Evolutionary conservation across 2,888 invertebrate genomes (phyloP).

Genomic region (Drosophila subsilvestris): DNA sequence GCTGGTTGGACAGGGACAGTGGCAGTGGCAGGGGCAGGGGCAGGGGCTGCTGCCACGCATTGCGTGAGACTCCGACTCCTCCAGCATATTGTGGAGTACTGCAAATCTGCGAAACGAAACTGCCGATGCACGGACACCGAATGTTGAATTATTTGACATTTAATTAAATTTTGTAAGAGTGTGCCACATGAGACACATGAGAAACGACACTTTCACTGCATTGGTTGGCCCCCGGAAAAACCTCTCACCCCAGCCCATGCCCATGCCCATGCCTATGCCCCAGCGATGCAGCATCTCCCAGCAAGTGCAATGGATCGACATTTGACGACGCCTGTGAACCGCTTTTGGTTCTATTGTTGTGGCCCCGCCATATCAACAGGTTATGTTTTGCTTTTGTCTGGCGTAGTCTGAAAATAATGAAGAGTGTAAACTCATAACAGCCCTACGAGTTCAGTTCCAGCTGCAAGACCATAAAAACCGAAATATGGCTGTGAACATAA

Average conservation of each 20-base stretch:
- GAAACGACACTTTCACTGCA: constrained; percentile 76
- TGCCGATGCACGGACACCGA: constrained; percentile 21
- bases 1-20: neutral
- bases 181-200: constrained; percentile 59
- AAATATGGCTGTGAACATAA: constrained; percentile 43
- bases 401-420: constrained; percentile 59
- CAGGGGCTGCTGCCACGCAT: constrained; percentile 43
- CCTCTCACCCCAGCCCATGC: constrained; percentile 15
- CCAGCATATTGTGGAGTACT: constrained; percentile 35
- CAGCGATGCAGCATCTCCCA: neutral
- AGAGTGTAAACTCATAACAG: constrained; percentile 72
- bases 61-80: constrained; percentile 52
- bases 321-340: constrained; percentile 34
- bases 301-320: constrained; percentile 45
- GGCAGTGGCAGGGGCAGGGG: constrained; percentile 12
- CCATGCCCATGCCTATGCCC: constrained; percentile 3
- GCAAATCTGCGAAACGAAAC: constrained; percentile 40
- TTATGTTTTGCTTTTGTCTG: constrained; percentile 40
- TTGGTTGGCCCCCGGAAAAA: constrained; percentile 30
- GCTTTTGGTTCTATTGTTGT: constrained; percentile 64
- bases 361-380: constrained; percentile 54
- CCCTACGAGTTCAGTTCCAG: constrained; percentile 67
- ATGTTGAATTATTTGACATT: constrained; percentile 76
- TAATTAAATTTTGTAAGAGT: constrained; percentile 64
- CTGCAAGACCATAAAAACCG: constrained; percentile 53